Percentiles rank a stretch among this genome's conserved stretches.
Conservation (phyloP, 2,797 vertebrate genomes). For the Microhierax caerulescens region DNA sequence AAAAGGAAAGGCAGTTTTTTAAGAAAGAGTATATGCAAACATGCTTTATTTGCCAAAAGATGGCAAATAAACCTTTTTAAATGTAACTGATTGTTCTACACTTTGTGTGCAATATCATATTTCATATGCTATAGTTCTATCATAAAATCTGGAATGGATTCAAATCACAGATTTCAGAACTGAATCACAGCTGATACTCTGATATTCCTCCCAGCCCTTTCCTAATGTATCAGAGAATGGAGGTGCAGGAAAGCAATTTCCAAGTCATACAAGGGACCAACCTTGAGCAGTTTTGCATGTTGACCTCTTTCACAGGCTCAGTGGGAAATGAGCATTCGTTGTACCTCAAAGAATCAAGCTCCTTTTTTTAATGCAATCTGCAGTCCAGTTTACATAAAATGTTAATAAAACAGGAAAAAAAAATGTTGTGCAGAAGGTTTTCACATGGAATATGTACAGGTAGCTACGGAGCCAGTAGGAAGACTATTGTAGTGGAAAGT, state of each 20-base stretch:
- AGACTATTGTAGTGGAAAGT: background rate
- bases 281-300: background rate
- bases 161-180: background rate
- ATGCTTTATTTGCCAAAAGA: background rate
- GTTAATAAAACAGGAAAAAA: background rate
- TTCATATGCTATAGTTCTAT: background rate
- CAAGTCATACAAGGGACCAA: background rate
- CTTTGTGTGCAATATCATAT: background rate
- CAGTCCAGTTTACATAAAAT: background rate
- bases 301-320: background rate
- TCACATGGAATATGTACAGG: background rate
- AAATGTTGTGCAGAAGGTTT: background rate
- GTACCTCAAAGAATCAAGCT: background rate
- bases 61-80: background rate
- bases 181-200: background rate
- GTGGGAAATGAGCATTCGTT: background rate
- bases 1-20: background rate
- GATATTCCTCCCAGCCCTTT: background rate
- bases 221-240: background rate
- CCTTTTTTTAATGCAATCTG: background rate
- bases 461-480: background rate
- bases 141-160: background rate
- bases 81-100: background rate
- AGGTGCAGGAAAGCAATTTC: background rate
- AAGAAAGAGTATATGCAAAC: background rate